These are phyloP conservation scores for Lithophane socia DNA, from an alignment of 2,888 invertebrate species.

Conservation along the genomic window DNA sequence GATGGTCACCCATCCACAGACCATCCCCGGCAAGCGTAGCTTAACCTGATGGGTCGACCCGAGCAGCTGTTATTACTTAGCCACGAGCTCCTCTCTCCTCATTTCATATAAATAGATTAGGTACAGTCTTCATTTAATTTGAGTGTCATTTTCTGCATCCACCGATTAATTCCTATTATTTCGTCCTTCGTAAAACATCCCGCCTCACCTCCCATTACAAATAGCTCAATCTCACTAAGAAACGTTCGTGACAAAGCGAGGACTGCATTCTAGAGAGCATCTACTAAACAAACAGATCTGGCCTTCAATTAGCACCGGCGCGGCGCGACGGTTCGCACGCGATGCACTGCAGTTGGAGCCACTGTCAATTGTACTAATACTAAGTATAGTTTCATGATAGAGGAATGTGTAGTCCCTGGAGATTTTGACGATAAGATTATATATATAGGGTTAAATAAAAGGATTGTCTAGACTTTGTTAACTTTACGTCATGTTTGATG, in stretches of 20 bases:
- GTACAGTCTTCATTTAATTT: background rate
- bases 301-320: constrained; percentile 62
- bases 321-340: constrained; percentile 50
- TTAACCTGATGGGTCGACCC: no score
- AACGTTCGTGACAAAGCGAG: constrained; percentile 43
- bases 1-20: no score
- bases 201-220: constrained; percentile 9
- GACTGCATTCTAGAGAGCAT: constrained; percentile 25
- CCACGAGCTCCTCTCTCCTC: no score
- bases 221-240: constrained; percentile 27
- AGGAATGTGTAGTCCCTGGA: constrained; percentile 14
- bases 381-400: constrained; percentile 2
- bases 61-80: no score
- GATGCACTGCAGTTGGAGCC: constrained; percentile 34
- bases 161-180: background rate
- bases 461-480: background rate
- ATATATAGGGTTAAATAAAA: background rate
- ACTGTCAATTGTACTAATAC: constrained; percentile 14
- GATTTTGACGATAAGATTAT: background rate
- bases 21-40: no score
- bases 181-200: background rate
- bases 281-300: constrained; percentile 59
- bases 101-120: background rate
- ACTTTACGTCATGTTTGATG: background rate
- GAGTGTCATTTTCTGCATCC: background rate